Conservation (phyloP, 2,888 invertebrate species). For the Drosophila atroscutellata region DNA sequence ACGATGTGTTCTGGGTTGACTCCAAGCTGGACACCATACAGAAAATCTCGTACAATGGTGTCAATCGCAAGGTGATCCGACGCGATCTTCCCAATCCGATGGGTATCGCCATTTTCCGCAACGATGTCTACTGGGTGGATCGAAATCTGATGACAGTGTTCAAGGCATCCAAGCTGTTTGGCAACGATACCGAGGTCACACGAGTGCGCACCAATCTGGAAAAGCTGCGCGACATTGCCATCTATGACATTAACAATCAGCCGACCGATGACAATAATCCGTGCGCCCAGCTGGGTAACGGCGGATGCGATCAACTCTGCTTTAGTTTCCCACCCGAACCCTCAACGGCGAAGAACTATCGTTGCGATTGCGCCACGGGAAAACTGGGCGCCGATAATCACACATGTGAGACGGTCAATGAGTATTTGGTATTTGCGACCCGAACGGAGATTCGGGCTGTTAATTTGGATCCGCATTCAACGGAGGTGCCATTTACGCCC, state of each 20-base stretch:
- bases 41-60: constrained; percentile 93
- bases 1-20: constrained; percentile 99
- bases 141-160: constrained; percentile 94
- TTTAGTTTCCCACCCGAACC: constrained; percentile 93
- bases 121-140: constrained; percentile 97
- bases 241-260: constrained; percentile 95
- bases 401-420: constrained; percentile 93
- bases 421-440: constrained; percentile 97
- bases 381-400: constrained; percentile 88
- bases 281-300: constrained; percentile 90
- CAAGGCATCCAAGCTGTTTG: constrained; percentile 91
- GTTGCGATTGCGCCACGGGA: constrained; percentile 97
- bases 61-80: constrained; percentile 92
- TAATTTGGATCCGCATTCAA: constrained; percentile 93
- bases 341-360: constrained; percentile 86
- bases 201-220: constrained; percentile 93
- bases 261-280: constrained; percentile 93
- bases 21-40: constrained; percentile 97
- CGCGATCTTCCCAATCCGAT: constrained; percentile 96
- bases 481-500: constrained; percentile 93
- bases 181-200: constrained; percentile 89
- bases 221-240: constrained; percentile 94
- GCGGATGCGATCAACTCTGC: constrained; percentile 97
- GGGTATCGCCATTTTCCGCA: constrained; percentile 94
- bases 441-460: constrained; percentile 96